Conservation (phyloP, 2,113 vertebrate genomes). For the Tautogolabrus adspersus region DNA sequence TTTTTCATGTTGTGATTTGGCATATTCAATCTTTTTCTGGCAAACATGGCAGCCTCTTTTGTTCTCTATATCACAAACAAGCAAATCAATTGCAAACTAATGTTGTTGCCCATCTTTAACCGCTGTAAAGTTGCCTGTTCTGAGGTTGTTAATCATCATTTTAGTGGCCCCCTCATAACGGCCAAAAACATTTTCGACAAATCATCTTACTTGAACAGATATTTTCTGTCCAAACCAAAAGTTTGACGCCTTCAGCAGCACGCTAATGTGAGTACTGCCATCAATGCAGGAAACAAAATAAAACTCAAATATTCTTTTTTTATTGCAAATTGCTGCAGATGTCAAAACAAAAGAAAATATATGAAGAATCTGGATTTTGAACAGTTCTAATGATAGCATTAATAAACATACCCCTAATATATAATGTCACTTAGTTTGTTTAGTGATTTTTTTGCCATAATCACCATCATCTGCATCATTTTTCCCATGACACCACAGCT, state of each 20-base stretch:
- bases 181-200: neutral
- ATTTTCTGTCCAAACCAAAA: neutral
- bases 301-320: neutral
- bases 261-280: neutral
- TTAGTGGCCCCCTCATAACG: no score
- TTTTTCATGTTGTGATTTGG: no score
- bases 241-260: neutral
- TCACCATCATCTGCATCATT: slow-evolving; percentile 12
- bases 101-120: no score
- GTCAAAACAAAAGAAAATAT: no score
- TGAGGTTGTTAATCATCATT: no score
- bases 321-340: no score
- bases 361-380: no score
- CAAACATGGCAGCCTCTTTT: no score
- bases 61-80: no score
- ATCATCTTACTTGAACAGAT: neutral
- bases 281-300: neutral
- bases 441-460: slow-evolving; percentile 4
- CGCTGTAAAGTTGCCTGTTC: no score
- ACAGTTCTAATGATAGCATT: neutral
- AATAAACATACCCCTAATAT: neutral
- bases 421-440: slow-evolving; percentile 2
- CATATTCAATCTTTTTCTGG: no score
- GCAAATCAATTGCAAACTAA: no score
- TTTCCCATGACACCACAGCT: slow-evolving; percentile 21